Conservation (phyloP, 2,797 vertebrate species). For the Pangasius djambal region DNA sequence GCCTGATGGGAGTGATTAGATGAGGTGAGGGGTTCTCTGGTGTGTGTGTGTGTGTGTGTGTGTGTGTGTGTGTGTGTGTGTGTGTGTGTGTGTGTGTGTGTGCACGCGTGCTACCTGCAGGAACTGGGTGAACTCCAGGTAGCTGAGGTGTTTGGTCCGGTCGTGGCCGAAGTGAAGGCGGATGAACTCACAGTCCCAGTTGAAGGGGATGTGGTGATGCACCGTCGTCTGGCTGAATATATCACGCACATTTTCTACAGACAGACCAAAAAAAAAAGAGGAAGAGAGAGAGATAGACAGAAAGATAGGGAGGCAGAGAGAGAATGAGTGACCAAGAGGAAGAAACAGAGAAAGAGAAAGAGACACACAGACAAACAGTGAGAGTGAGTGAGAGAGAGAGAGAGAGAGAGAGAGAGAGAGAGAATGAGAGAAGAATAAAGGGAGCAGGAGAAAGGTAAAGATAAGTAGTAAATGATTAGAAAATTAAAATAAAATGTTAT, state of each 20-base stretch:
- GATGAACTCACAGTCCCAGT: conserved; percentile 98
- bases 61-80: neutral
- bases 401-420: neutral
- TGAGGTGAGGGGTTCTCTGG: neutral
- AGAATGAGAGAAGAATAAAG: neutral
- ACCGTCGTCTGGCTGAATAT: conserved; percentile 96
- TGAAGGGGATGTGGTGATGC: conserved; percentile 98
- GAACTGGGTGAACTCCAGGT: conserved; percentile 97
- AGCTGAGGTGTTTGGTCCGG: conserved; percentile 91
- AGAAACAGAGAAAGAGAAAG: neutral
- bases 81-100: neutral
- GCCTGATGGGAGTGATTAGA: neutral
- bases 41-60: too few relatives aligned
- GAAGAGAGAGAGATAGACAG: neutral
- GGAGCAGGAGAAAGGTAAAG: too few relatives aligned
- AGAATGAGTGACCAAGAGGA: too few relatives aligned
- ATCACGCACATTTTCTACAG: conserved; percentile 92
- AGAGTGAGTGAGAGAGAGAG: neutral
- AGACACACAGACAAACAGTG: neutral
- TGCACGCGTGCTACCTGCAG: conserved; percentile 81
- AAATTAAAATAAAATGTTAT: too few relatives aligned
- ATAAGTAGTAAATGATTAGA: neutral
- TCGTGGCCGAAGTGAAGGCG: conserved; percentile 95
- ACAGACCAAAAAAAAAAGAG: neutral
- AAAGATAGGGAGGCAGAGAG: neutral